These are phyloP conservation scores for Scrobipalpa atriplicella DNA, from an alignment of 2,888 invertebrate species.

Conservation along the genomic window DNA sequence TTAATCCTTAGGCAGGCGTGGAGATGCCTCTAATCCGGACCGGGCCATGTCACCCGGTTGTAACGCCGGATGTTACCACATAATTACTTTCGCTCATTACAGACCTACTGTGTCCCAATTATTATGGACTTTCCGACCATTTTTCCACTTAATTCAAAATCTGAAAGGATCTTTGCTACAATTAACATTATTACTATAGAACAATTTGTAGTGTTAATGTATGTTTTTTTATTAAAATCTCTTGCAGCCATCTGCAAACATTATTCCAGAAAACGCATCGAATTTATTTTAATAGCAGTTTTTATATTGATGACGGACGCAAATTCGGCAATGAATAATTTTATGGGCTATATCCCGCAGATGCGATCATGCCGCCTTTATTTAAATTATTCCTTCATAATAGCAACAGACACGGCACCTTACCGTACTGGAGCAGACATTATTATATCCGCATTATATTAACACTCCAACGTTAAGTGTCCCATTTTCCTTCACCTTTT, in stretches of 20 bases:
- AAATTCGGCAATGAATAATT: conserved; percentile 30
- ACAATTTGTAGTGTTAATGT: background rate
- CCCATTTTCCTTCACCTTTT: conserved; percentile 21
- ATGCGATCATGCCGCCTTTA: conserved; percentile 25
- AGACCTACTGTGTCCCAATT: conserved; percentile 46
- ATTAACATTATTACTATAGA: background rate
- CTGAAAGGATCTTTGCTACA: conserved; percentile 21
- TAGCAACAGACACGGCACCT: conserved; percentile 6
- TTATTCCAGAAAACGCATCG: background rate
- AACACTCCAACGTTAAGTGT: conserved; percentile 17
- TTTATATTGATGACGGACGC: conserved; percentile 27
- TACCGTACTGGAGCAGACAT: conserved; percentile 10
- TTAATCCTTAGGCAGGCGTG: conserved; percentile 70
- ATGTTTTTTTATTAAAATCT: background rate
- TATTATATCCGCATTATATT: conserved; percentile 11
- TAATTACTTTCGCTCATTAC: conserved; percentile 71
- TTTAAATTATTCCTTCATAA: conserved; percentile 26
- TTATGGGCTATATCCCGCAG: conserved; percentile 30
- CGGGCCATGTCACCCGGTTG: conserved; percentile 64
- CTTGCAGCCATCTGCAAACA: background rate
- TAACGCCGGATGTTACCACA: conserved; percentile 71
- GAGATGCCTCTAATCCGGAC: conserved; percentile 71
- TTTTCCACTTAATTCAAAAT: conserved; percentile 36
- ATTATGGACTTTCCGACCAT: conserved; percentile 45
- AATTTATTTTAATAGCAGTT: conserved; percentile 17